A percentile compares a stretch with the other conserved stretches of the same genome.
phyloP scores from a whole-genome alignment of 2,888 invertebrate genomes.

The Villa cingulata region DNA sequence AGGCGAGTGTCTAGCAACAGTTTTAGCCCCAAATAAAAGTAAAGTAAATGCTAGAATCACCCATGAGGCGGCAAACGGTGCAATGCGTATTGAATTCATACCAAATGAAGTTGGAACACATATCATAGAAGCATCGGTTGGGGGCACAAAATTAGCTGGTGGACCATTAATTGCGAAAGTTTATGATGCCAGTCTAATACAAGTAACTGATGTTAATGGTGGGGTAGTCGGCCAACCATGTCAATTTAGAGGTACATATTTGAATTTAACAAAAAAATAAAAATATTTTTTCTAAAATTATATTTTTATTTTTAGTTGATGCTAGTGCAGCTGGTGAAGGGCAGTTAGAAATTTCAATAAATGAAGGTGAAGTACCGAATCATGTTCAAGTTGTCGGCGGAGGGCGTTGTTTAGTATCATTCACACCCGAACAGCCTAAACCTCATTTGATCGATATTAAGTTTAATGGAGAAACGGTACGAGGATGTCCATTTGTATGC shows the following conservation, averaged over 20 bases:
- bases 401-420: constrained; percentile 85
- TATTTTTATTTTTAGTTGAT: constrained; percentile 58
- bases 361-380: constrained; percentile 97
- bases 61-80: constrained; percentile 67
- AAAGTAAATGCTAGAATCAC: constrained; percentile 69
- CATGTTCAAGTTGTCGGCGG: constrained; percentile 94
- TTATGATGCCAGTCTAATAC: constrained; percentile 85
- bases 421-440: constrained; percentile 82
- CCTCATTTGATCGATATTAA: constrained; percentile 90
- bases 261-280: no score
- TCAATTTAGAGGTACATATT: constrained; percentile 58
- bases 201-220: constrained; percentile 86
- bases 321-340: constrained; percentile 98
- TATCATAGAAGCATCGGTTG: constrained; percentile 79
- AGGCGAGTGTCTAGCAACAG: constrained; percentile 49
- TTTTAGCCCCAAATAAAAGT: constrained; percentile 71
- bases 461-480: constrained; percentile 88
- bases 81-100: constrained; percentile 83
- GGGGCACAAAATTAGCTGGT: constrained; percentile 77
- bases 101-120: constrained; percentile 91
- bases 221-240: constrained; percentile 92
- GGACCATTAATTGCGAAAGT: constrained; percentile 88
- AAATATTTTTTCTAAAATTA: neutral
- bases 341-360: constrained; percentile 97
- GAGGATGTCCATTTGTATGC: constrained; percentile 81